Base-by-base conservation (phyloP, 1,140 invertebrate genomes). In the Orius insidiosus region DNA sequence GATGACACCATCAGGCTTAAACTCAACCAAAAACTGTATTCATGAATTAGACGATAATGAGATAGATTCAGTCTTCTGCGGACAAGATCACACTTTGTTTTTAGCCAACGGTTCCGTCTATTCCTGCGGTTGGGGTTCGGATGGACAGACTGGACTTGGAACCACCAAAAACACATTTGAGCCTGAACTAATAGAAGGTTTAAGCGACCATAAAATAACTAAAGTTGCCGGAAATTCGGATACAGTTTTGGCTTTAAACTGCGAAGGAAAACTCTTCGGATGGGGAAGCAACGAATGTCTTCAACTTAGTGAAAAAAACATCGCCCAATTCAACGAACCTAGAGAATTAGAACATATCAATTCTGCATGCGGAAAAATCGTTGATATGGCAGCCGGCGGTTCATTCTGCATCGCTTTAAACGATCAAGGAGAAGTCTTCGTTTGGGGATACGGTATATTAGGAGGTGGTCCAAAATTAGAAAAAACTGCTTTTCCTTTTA, bases 211-310 rank as follows among this genome's bases (percentile, higher is more conserved):
- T 64, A 79, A 70, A 50, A 88, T 97, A 50, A 66, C 80, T 13
- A 80, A 88, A 61, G 54, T 97, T 0, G 70, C 84, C 0, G 82
- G 77, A 42, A 66, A 72, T 36, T 84, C 75, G 5, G 90, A 95
- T 62, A 92, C 84, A 68, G 80, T 88, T 19, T 61, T 98, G 39
- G 93, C 90, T 16, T 63, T 96, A 14, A 92, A 77, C 65, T 81
- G 82, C 87, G 68, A 80, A 59, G 92, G 92, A 13, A 84, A 94
- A 56, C 68, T 95, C 1, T 97, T 95, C 69, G 92, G 90, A 0
- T 98, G 93, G 92, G 93, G 94, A 14, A 97, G 94, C 61, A 82
- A 83, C 1, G 94, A 98, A 65, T 96, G 95, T 59, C 75, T 75
- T 2, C 92, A 97, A 61, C 64, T 98, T 30, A 56, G 67, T 32